phyloP scores from a whole-genome alignment of 2,888 invertebrate genomes.

The Rhamnusium bicolor region DNA sequence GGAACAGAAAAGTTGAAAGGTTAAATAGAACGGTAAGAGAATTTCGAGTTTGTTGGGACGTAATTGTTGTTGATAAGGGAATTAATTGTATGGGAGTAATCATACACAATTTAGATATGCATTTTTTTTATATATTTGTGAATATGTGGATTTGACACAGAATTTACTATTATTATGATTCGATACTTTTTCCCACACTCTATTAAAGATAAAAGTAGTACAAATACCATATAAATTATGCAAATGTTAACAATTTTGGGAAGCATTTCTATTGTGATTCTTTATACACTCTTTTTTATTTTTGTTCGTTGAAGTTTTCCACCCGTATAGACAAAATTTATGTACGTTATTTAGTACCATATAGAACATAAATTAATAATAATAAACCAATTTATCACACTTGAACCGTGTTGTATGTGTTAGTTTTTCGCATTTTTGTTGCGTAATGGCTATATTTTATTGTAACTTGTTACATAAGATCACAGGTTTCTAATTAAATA shows the following conservation, averaged over 20 bases:
- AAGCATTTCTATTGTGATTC: background rate
- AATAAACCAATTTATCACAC: background rate
- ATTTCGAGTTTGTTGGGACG: too few relatives aligned
- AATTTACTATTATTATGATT: too few relatives aligned
- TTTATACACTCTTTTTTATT: background rate
- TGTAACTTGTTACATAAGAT: background rate
- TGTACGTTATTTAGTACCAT: background rate
- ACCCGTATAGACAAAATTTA: background rate
- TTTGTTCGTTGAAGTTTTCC: background rate
- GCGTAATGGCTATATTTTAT: background rate
- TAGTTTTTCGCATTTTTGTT: constrained; percentile 9
- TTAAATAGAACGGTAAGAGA: too few relatives aligned
- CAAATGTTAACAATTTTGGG: background rate
- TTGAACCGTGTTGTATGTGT: background rate
- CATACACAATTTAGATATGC: too few relatives aligned
- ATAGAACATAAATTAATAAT: background rate
- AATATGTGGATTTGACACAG: too few relatives aligned
- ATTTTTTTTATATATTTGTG: too few relatives aligned
- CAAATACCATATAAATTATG: background rate
- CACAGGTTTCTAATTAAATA: constrained; percentile 7
- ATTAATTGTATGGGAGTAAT: too few relatives aligned
- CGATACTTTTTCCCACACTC: too few relatives aligned
- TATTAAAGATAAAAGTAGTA: too few relatives aligned
- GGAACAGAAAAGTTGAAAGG: too few relatives aligned
- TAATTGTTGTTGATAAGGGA: too few relatives aligned